Percentiles rank a stretch among this genome's conserved stretches.
These are phyloP conservation scores for Centruroides sculpturatus DNA, from an alignment of 1,140 invertebrate genomes.

Conservation along the genomic window DNA sequence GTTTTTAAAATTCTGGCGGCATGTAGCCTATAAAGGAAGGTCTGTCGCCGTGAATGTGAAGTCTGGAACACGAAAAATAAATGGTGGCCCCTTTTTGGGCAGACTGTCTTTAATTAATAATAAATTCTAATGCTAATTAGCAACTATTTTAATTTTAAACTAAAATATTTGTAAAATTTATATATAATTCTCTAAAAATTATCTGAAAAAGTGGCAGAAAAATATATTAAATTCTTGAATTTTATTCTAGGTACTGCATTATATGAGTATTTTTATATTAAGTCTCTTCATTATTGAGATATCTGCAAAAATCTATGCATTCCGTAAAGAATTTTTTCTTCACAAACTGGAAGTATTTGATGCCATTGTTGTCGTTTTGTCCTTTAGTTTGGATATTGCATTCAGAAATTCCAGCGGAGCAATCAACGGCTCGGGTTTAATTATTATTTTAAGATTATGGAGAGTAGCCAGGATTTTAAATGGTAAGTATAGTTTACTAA, in stretches of 20 bases:
- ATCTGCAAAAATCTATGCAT: conserved; percentile 25
- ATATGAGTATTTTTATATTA: conserved; percentile 26
- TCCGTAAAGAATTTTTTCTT: conserved; percentile 27
- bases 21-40: too few relatives aligned
- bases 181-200: too few relatives aligned
- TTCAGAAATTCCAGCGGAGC: conserved; percentile 16
- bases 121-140: too few relatives aligned
- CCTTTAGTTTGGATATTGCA: conserved; percentile 30
- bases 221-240: neutral
- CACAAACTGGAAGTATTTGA: conserved; percentile 32
- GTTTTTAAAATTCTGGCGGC: too few relatives aligned
- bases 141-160: too few relatives aligned
- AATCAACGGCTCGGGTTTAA: conserved; percentile 23
- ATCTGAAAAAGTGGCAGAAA: too few relatives aligned
- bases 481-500: conserved; percentile 19
- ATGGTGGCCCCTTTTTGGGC: too few relatives aligned
- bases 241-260: conserved; percentile 23
- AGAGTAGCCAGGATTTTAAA: conserved; percentile 28
- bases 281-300: conserved; percentile 29
- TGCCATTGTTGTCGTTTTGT: conserved; percentile 28
- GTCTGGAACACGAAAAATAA: too few relatives aligned
- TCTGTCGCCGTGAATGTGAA: too few relatives aligned
- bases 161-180: too few relatives aligned
- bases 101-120: too few relatives aligned
- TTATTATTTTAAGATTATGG: conserved; percentile 29